These are phyloP conservation scores for Euclidia mi DNA, from an alignment of 2,888 invertebrate species.

Conservation along the genomic window DNA sequence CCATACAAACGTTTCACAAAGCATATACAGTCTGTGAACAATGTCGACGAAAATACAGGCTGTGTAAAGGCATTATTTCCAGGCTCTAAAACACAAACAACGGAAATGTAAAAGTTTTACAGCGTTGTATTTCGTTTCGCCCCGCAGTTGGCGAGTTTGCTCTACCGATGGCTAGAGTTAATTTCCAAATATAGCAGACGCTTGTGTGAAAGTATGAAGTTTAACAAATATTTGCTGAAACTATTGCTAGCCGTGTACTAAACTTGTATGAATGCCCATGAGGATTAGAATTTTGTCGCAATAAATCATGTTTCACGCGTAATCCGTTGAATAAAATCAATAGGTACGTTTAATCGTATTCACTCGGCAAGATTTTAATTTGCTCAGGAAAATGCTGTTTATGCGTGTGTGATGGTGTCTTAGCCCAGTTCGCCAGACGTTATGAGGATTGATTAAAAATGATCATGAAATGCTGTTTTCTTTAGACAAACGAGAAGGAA, in stretches of 20 bases:
- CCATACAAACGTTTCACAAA: constrained; percentile 21
- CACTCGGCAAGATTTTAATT: too few species aligned
- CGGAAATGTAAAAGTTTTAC: constrained; percentile 22
- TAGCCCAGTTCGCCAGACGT: too few species aligned
- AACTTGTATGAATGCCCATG: constrained; percentile 11
- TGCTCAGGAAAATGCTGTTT: too few species aligned
- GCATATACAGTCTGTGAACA: constrained; percentile 29
- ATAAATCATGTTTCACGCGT: too few species aligned
- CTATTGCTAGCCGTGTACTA: constrained; percentile 17
- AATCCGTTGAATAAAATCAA: too few species aligned
- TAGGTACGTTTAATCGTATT: too few species aligned
- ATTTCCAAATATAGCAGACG: constrained; percentile 18
- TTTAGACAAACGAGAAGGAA: too few species aligned
- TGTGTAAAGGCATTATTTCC: constrained; percentile 5
- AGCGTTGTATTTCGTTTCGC: constrained; percentile 21
- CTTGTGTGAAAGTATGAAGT: constrained; percentile 21
- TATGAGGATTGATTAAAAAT: too few species aligned
- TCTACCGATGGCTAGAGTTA: constrained; percentile 27
- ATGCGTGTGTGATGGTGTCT: too few species aligned
- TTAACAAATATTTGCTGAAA: constrained; percentile 23
- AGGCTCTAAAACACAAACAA: constrained; percentile 19
- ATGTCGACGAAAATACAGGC: not conserved
- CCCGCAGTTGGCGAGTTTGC: constrained; percentile 20
- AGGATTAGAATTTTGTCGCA: not conserved
- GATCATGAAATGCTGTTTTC: too few species aligned